phyloP scores from a whole-genome alignment of 37 sponge, comb jelly and placozoan species.

The Amphimedon queenslandica region DNA sequence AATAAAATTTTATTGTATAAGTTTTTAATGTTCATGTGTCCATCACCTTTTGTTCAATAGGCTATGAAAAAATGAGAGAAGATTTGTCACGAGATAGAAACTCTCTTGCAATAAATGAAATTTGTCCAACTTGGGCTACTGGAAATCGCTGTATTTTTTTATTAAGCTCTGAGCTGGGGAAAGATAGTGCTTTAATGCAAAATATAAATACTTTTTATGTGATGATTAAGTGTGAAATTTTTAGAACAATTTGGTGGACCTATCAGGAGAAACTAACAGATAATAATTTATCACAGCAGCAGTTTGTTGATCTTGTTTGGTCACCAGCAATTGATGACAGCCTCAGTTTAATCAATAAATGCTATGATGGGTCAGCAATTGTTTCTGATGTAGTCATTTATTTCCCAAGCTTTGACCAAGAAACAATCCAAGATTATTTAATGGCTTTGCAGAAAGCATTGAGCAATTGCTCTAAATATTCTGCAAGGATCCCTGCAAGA shows the following conservation, averaged over 20 bases:
- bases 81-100: too few relatives aligned
- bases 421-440: background rate
- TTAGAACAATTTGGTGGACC: background rate
- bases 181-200: background rate
- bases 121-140: too few relatives aligned
- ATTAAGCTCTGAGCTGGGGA: too few relatives aligned
- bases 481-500: background rate
- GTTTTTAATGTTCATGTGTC: too few relatives aligned
- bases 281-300: background rate
- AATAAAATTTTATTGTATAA: too few relatives aligned
- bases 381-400: background rate
- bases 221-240: background rate
- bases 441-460: background rate
- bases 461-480: background rate
- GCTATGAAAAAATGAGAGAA: too few relatives aligned
- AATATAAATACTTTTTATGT: background rate
- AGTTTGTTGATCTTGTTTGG: background rate
- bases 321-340: background rate
- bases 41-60: too few relatives aligned
- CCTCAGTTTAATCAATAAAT: background rate
- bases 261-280: background rate
- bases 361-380: background rate
- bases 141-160: too few relatives aligned
- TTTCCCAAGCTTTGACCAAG: background rate
- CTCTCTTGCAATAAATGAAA: too few relatives aligned